These are phyloP conservation scores for Paragorgia papillata DNA, from an alignment of 92 coral and sea anemone genomes.

Conservation along the genomic window DNA sequence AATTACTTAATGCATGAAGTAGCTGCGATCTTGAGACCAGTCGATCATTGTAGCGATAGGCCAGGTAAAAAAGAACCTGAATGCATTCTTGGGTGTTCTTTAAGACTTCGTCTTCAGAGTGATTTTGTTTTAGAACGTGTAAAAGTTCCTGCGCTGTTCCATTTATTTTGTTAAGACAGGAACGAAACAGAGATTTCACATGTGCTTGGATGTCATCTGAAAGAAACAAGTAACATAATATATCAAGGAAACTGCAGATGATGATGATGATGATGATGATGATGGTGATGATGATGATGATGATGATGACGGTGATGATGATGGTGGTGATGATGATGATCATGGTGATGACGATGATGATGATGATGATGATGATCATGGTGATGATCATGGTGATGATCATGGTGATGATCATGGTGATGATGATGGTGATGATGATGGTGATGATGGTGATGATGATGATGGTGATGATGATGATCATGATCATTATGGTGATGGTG, in stretches of 20 bases:
- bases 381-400: too few species aligned
- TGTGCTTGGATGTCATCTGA: conserved; percentile 36
- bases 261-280: too few species aligned
- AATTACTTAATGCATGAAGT: conserved; percentile 62
- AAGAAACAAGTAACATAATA: conserved; percentile 41
- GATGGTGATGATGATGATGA: too few species aligned
- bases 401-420: too few species aligned
- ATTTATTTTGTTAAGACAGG: background rate
- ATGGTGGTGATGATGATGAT: too few species aligned
- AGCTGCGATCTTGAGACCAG: conserved; percentile 62
- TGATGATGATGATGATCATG: too few species aligned
- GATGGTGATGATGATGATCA: too few species aligned
- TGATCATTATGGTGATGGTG: too few species aligned
- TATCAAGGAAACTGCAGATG: conserved; percentile 63
- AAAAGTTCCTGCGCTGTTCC: conserved; percentile 20
- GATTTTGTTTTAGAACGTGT: conserved; percentile 20
- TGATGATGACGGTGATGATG: too few species aligned
- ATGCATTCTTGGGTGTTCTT: conserved; percentile 73
- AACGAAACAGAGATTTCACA: conserved; percentile 1
- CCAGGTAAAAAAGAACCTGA: conserved; percentile 67
- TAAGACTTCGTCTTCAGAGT: conserved; percentile 58
- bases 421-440: too few species aligned
- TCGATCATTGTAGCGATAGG: conserved; percentile 61
- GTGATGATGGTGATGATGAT: too few species aligned
- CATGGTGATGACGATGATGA: too few species aligned